Base-by-base conservation (phyloP, 92 coral and sea anemone species). In the Phenganax marumi region DNA sequence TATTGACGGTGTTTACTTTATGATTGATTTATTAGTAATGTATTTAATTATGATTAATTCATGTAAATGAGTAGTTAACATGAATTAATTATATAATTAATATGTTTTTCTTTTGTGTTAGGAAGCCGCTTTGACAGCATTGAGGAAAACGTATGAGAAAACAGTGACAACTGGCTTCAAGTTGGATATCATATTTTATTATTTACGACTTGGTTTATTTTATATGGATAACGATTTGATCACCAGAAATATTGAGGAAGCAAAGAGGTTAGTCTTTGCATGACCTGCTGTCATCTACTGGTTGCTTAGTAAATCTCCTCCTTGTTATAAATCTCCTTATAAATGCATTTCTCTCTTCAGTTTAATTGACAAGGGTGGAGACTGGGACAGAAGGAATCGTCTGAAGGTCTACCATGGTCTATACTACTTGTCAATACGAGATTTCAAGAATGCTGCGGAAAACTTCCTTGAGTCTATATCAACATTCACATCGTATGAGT, bases 361-460 rank as follows among this genome's bases (percentile, higher is more conserved):
- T 56, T 83, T 95, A 23, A 92, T 95, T 75, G 98, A 95, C 52
- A 97, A 95, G 66, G 98, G 98, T 47, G 98, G 98, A 4, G 98
- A 95, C 83, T 95, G 98, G 98, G 98, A 95, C 79, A 81, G 98
- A 2, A 91, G 98, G 8, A 95, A 95, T 85, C 85, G 98, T 55
- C 90, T 95, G 26, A 95, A 95, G 77, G 98, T 95, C 47, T 95
- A 95, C 84, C 98, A 95, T 79, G 98, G 98, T 11, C 79, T 95
- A 16, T 95, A 95, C 87, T 90, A 73, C 64, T 80, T 95, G 54
- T 95, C 98, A 7, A 92, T 95, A 53, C 97, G 98, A 0, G 97
- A 95, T 81, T 95, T 95, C 92, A 95, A 95, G 81, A 85, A 92
- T 52, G 97, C 98, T 12, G 98, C 98, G 3, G 86, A 73, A 43